Conservation (phyloP, 2,113 vertebrate genomes). For the Campylomormyrus tamandua region DNA sequence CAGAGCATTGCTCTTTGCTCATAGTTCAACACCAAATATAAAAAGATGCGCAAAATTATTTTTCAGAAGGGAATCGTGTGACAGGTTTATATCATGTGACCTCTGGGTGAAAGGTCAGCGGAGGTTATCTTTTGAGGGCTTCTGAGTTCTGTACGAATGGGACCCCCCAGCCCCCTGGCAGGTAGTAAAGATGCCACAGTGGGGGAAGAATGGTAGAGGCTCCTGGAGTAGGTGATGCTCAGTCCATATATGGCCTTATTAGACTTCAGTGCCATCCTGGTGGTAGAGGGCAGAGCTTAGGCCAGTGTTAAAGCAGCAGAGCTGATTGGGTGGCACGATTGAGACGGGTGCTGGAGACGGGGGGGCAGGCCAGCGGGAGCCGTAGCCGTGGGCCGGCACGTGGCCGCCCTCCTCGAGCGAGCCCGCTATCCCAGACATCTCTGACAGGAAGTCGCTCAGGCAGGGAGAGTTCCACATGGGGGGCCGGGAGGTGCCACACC, state of each 20-base stretch:
- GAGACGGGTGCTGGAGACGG: slow-evolving; percentile 51
- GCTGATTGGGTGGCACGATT: slow-evolving; percentile 60
- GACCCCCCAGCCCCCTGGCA: not conserved
- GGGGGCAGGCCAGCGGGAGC: slow-evolving; percentile 61
- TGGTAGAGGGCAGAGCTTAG: slow-evolving; percentile 57
- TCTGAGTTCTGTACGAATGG: not conserved
- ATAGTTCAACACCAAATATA: not conserved
- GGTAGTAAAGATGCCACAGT: not conserved
- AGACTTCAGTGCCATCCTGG: slow-evolving; percentile 73
- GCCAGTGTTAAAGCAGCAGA: slow-evolving; percentile 65
- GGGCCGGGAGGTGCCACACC: slow-evolving; percentile 46
- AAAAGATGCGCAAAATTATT: not conserved
- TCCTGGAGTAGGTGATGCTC: not conserved
- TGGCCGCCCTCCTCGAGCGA: slow-evolving; percentile 48
- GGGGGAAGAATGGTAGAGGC: not conserved
- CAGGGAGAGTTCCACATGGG: slow-evolving; percentile 44
- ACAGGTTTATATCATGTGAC: not conserved
- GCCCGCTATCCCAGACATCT: slow-evolving; percentile 67
- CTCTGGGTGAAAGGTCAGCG: not conserved
- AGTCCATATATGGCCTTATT: slow-evolving; percentile 17
- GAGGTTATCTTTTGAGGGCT: not conserved
- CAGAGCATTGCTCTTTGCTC: not conserved
- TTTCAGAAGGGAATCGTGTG: not conserved
- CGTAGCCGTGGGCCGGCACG: slow-evolving; percentile 55
- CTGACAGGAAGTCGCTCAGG: slow-evolving; percentile 68